Base-by-base conservation (phyloP, 2,113 vertebrate genomes). In the Peromyscus californicus region DNA sequence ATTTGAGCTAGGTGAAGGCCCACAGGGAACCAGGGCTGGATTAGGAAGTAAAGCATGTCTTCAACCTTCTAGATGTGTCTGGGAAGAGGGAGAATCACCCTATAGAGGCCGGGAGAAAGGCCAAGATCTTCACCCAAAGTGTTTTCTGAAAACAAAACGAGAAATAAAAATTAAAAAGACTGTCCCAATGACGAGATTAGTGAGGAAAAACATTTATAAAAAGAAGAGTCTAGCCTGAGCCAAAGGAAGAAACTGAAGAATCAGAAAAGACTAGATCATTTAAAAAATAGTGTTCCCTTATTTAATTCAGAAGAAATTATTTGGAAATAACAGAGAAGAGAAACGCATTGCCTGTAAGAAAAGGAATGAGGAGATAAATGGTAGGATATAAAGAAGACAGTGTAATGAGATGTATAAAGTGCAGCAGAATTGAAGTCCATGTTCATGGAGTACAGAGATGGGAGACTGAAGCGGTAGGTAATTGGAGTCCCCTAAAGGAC, bases 131-230 rank as follows among this genome's bases (percentile, higher is more conserved):
- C 17, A 70, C 48, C 29, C 51, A 5, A 16, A 39, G 7, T n/a
- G 19, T 45, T 94, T 80, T 80, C 24, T 67, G 31, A 86, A 83
- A 85, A 57, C 42, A 86, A 90, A 63, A 21, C 9, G 42, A 0
- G n/a, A 45, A 51, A 8, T 2, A 80, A 51, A n/a, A 42, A 21
- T 63, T 65, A 65, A 80, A 86, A 86, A 10, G 85, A 67, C 57
- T 57, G 79, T 79, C 2, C 36, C 63, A 95, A 76, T 72, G 69
- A 45, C 90, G 65, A 45, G 3, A 80, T 75, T 85, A 63, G 21
- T 17, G 83, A 79, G 87, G 12, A 83, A 17, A 92, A 92, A 75
- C 12, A 91, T 91, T 29, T 86, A 63, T 11, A 93, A 91, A 92
- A 67, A 72, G 31, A 75, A 90, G 89, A 94, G 83, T 78, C 1